Evolutionary conservation across 2,113 vertebrate genomes (phyloP).

Genomic region (Neopipo cinnamomea): DNA sequence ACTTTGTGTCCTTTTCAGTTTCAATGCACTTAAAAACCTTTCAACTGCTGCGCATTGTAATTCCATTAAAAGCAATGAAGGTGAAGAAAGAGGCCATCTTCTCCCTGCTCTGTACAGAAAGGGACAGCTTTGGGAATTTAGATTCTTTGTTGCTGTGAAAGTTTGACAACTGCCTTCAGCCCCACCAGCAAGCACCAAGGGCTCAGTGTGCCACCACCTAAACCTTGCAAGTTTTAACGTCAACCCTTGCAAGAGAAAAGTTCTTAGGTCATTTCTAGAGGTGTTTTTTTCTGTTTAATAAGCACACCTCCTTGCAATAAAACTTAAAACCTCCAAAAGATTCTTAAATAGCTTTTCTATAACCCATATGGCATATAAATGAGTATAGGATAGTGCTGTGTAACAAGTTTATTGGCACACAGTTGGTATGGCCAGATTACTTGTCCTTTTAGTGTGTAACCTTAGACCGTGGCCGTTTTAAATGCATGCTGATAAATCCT

Average conservation of each 20-base stretch:
- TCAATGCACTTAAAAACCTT: background rate
- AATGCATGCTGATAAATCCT: background rate
- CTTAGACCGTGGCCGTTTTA: constrained; percentile 10
- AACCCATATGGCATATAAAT: constrained; percentile 42
- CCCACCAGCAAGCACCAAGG: background rate
- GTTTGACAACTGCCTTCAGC: background rate
- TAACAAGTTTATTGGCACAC: constrained; percentile 32
- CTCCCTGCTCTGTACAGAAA: background rate
- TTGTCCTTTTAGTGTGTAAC: constrained; percentile 35
- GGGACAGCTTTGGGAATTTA: background rate
- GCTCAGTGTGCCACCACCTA: background rate
- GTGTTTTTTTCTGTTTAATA: constrained; percentile 39
- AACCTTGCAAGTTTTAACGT: background rate
- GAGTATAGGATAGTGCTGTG: background rate
- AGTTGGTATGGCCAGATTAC: constrained; percentile 17
- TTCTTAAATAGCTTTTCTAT: constrained; percentile 21
- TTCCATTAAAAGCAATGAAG: background rate
- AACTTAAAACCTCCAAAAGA: constrained; percentile 33
- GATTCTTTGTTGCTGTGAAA: background rate
- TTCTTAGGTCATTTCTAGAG: background rate
- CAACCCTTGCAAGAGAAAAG: background rate
- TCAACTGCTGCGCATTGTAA: fast-evolving
- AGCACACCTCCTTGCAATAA: background rate
- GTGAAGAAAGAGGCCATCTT: background rate
- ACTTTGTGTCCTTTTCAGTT: background rate